Base-by-base conservation (phyloP, 2,113 vertebrate species). In the Lucifuga dentata region DNA sequence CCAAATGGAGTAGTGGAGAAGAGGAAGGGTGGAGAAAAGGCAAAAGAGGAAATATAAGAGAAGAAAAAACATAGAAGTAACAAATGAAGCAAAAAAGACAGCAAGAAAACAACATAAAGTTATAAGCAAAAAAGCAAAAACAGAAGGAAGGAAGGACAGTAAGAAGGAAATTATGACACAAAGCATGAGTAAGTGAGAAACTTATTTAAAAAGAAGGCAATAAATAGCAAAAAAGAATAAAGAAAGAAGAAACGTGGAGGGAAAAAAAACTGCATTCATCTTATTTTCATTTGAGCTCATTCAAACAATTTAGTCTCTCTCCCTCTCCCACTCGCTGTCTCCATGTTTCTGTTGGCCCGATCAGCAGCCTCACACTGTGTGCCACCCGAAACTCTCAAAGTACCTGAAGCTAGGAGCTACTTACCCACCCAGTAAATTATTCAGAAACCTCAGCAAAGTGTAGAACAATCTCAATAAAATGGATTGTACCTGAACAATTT, bases 351-450 rank as follows among this genome's bases (percentile, higher is more conserved):
- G 68, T 23, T 57, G 55, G 65, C 52, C 65, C 40, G 10, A 58
- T 71, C 66, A 81, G 71, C 71, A 77, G 50, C 68, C 61, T 45
- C 1, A 11, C 36, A 49, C 38, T 58, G 38, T 69, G 52, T 39
- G 78, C 65, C 65, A 36, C 73, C 62, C 66, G n/a, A 51, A 46
- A 66, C 46, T 62, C 33, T 65, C 38, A 3, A 26, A 57, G 19
- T 40, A 88, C 88, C 88, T 85, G 78, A 55, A 81, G 68, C 78
- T 55, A 72, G 40, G 51, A 76, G 76, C 74, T 73, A 80, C 88
- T 84, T 79, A 81, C 76, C 56, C 57, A 83, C 35, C 45, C 26
- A 0, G 72, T 88, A 53, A 90, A 91, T 89, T 68, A 90, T 91
- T 91, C 63, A 87, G 36, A 52, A 73, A 64, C 41, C 67, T 74